A percentile compares a stretch with the other conserved stretches of the same genome.
Conservation (phyloP, 2,888 invertebrate genomes). For the Lydus trimaculatus region DNA sequence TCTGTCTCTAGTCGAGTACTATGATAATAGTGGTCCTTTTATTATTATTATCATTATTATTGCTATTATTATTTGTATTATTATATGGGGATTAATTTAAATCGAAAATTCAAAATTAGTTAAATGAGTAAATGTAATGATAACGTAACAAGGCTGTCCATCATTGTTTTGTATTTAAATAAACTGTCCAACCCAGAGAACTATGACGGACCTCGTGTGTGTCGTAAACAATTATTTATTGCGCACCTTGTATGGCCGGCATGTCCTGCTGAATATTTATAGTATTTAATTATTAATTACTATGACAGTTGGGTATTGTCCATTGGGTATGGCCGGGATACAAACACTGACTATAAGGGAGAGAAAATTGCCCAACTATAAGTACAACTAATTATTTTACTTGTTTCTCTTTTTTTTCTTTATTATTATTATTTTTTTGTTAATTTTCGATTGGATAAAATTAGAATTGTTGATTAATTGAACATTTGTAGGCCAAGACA, state of each 20-base stretch:
- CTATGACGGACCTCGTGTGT: slow-evolving; percentile 46
- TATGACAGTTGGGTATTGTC: slow-evolving; percentile 36
- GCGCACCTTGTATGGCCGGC: slow-evolving; percentile 49
- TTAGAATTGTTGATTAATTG: background rate
- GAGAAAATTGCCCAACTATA: background rate
- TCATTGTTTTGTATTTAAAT: slow-evolving; percentile 53
- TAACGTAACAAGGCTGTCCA: slow-evolving; percentile 48
- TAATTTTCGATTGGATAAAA: no score
- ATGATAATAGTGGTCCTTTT: background rate
- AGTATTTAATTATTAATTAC: slow-evolving; percentile 54
- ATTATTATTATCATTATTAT: background rate
- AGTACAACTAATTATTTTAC: background rate
- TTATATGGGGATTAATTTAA: background rate
- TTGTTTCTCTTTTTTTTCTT: background rate
- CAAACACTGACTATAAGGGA: background rate
- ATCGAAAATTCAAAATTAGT: background rate
- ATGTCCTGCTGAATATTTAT: slow-evolving; percentile 48
- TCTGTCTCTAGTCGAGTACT: slow-evolving; percentile 21
- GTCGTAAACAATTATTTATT: slow-evolving; percentile 57
- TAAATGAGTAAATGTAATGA: slow-evolving; percentile 27
- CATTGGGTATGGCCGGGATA: background rate
- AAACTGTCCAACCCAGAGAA: slow-evolving; percentile 50
- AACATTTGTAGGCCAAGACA: background rate
- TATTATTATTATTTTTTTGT: background rate
- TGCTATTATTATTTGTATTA: no score